Evolutionary conservation across 2,797 vertebrate genomes (phyloP), one percentile per base, ranked within the genome.

Genomic region (Phalanger gymnotis): DNA sequence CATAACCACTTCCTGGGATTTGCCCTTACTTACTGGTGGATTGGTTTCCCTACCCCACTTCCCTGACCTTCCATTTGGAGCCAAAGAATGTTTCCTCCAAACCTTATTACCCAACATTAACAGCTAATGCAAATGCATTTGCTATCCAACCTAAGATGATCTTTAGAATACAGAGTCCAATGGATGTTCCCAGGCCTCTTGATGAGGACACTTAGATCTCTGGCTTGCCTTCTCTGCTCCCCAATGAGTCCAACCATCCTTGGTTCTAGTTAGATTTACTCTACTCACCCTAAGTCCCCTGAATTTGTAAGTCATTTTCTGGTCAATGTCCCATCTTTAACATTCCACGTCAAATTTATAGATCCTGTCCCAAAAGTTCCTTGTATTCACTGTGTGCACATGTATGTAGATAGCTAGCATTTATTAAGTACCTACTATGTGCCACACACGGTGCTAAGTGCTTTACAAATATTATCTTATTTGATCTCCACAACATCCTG

Each of bases 341-440:
- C 54, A 90, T 94, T 95, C 95, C 73, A 92, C 7, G 13, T 52
- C 58, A 27, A 61, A 92, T 95, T 91, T 94, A 92, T 2, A 93
- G 52, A 93, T 34, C 16, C 91, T 4, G 28, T 30, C 19, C 6
- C 53, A 31, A 94, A 92, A 53, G 95, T 57, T 57, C 54, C 55
- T 87, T 94, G 92, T 94, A 61, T 89, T 94, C 96, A 94, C 95
- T 91, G 91, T 94, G 93, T 91, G 91, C 0, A 3, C 6, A 12
- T 73, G 5, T 66, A 19, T 66, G 61, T 16, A 91, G 61, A 9
- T 95, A 96, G 93, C 58, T 6, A 4, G 13, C 28, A 56, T 28
- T 95, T 91, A 90, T 5, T 92, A 66, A 94, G 54, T 30, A 95
- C 52, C 51, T 87, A 54, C 22, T 31, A 2, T 90, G 31, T 92